Conservation (phyloP, 2,113 vertebrate genomes). For the Lucifuga dentata region DNA sequence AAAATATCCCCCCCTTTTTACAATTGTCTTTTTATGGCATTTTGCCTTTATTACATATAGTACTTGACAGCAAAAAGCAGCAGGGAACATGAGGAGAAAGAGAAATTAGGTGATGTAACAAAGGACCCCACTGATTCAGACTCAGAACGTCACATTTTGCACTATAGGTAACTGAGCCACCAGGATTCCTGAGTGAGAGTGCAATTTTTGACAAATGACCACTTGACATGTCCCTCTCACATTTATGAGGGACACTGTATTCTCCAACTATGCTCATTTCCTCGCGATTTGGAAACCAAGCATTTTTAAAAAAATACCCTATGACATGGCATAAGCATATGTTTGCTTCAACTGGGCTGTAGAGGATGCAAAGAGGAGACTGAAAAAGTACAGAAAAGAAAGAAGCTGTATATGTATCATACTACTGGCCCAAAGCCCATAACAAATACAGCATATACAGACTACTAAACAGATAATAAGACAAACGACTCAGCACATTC, state of each 20-base stretch:
- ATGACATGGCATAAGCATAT: not conserved
- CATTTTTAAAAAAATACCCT: too few species aligned
- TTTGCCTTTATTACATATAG: slow-evolving; percentile 4
- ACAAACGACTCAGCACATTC: slow-evolving; percentile 8
- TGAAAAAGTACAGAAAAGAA: not conserved
- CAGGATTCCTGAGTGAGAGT: slow-evolving; percentile 6
- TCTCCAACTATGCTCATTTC: not conserved
- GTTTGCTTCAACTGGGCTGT: slow-evolving; percentile 24
- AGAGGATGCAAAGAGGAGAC: slow-evolving; percentile 6
- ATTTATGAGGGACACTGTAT: not conserved
- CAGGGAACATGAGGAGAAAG: not conserved
- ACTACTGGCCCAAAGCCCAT: not conserved
- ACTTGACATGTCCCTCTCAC: slow-evolving; percentile 14
- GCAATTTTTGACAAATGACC: slow-evolving; percentile 35
- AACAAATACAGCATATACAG: too few species aligned
- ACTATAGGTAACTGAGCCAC: not conserved
- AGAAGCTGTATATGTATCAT: not conserved
- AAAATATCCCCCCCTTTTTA: not conserved
- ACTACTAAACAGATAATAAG: slow-evolving; percentile 7
- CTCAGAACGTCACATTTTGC: slow-evolving; percentile 19
- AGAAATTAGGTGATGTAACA: slow-evolving; percentile 16
- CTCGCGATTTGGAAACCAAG: not conserved
- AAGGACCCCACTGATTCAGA: slow-evolving; percentile 1
- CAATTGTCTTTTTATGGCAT: too few species aligned
- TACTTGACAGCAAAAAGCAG: slow-evolving; percentile 10